Conservation (phyloP, 1,140 invertebrate species). For the Chironomus striatipennis region DNA sequence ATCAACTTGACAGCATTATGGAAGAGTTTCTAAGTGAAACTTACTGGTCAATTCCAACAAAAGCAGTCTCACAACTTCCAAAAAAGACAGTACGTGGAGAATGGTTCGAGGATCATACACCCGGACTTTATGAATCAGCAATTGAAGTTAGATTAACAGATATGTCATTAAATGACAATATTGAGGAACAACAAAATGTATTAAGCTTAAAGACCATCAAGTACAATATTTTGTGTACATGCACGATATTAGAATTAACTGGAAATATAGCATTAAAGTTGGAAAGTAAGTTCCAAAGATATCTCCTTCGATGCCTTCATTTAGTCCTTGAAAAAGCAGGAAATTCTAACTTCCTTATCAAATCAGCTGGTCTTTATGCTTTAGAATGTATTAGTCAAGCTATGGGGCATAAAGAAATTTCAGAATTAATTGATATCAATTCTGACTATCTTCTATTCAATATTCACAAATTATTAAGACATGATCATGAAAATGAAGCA, state of each 20-base stretch:
- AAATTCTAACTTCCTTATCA: constrained; percentile 31
- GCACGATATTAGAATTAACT: constrained; percentile 33
- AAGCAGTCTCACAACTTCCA: constrained; percentile 31
- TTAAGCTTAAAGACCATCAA: constrained; percentile 29
- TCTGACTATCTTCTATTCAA: constrained; percentile 50
- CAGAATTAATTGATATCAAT: constrained; percentile 43
- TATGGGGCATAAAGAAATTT: constrained; percentile 37
- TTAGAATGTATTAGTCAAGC: constrained; percentile 43
- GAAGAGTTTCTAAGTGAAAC: constrained; percentile 22
- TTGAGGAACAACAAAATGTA: background rate
- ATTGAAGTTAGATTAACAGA: constrained; percentile 32
- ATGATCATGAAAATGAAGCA: constrained; percentile 39
- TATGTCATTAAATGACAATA: background rate
- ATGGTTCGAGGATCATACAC: constrained; percentile 37
- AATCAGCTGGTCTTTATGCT: constrained; percentile 35
- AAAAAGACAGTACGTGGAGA: constrained; percentile 29
- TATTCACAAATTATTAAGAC: constrained; percentile 43
- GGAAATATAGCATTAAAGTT: constrained; percentile 33
- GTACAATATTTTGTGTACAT: constrained; percentile 37
- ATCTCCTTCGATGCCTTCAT: constrained; percentile 34
- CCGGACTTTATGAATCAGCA: constrained; percentile 37
- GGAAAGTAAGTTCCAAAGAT: constrained; percentile 33
- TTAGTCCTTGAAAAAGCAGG: constrained; percentile 33
- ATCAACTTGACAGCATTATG: constrained; percentile 15
- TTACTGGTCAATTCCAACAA: constrained; percentile 35